Conservation (phyloP, 2,888 invertebrate genomes). For the Agrotis ipsilon region DNA sequence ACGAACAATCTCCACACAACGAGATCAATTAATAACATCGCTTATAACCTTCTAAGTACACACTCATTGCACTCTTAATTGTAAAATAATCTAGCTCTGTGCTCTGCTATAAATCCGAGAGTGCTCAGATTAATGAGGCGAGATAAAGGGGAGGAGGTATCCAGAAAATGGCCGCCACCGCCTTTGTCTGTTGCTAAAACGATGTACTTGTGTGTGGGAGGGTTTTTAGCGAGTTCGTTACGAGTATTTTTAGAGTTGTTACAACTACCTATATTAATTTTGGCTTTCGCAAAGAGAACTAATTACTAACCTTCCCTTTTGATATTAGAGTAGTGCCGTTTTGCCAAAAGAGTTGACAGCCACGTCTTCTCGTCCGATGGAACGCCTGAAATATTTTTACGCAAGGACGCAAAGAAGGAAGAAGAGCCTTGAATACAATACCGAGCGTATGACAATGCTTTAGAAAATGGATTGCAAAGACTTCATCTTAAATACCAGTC, state of each 20-base stretch:
- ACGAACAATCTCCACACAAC: not conserved
- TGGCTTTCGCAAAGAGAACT: not conserved
- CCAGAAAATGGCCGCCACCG: constrained; percentile 52
- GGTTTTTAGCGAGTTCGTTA: constrained; percentile 17
- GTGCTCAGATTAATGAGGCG: constrained; percentile 61
- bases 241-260: constrained; percentile 5
- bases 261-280: not conserved
- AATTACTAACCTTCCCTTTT: not conserved
- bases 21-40: not conserved
- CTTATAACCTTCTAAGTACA: not conserved
- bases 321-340: no score
- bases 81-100: constrained; percentile 55
- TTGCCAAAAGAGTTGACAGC: not conserved
- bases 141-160: constrained; percentile 59
- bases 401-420: no score
- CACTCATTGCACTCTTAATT: constrained; percentile 49
- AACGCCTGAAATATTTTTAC: no score
- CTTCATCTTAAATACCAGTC: no score
- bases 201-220: constrained; percentile 24
- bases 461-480: no score
- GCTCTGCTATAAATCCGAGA: constrained; percentile 53
- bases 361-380: not conserved
- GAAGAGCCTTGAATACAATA: no score
- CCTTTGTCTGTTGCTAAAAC: constrained; percentile 42
- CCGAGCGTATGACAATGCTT: no score